Evolutionary conservation across 2,113 vertebrate genomes (phyloP), one percentile per base, ranked within the genome.

Genomic region (Passer montanus): DNA sequence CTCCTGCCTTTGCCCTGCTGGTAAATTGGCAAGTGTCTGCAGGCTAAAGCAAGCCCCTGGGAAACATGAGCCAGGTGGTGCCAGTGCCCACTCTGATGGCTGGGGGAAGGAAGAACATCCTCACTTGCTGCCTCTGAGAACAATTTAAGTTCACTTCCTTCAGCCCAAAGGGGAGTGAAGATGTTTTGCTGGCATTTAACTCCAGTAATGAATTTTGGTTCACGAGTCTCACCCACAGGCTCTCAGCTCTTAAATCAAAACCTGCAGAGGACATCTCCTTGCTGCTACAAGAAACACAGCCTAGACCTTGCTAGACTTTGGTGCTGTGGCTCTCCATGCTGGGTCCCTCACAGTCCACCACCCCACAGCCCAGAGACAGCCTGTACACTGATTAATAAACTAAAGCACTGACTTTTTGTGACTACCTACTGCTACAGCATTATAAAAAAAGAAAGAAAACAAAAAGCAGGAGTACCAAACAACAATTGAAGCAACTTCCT

Each of bases 71-170:
- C 39, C 11, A 12, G 78, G 79, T 74, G 63, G 58, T 78, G 73
- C 62, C 87, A 53, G 53, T 41, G 4, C 89, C 93, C 86, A 75
- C 80, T 72, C 67, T 22, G 22, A 41, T 44, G 63, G 1, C 72
- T 50, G 33, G 19, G 53, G 75, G 31, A 56, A 87, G 43, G 74
- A 84, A 87, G 53, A 41, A 92, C 41, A 79, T 47, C 91, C 84
- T 64, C 76, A 37, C 58, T 41, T 59, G 31, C 62, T 26, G 7
- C 62, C n/a, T 60, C 56, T 0, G 6, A 53, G 60, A 63, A 9
- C 46, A 46, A 81, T 11, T 41, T 13, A 35, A 67, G n/a, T 14
- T 28, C 22, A 47, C 37, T 70, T 63, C n/a, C 78, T 60, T 53
- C 67, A 37, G n/a, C 2, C 5, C 21, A 75, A 70, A 82, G 10